phyloP scores from a whole-genome alignment of 2,888 invertebrate species.

The Agrotis exclamationis region DNA sequence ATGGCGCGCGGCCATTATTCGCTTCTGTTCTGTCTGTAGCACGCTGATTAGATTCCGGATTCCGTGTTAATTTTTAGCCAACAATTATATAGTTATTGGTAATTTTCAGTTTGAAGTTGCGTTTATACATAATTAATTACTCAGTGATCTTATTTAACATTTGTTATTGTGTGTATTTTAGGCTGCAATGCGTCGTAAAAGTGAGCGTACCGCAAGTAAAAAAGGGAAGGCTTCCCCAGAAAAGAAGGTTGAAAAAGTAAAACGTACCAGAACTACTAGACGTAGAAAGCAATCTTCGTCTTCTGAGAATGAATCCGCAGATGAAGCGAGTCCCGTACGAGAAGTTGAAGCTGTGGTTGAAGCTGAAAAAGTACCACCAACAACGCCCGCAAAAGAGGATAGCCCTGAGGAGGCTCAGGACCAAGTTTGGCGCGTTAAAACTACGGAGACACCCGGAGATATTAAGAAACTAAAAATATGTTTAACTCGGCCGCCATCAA shows the following conservation, averaged over 20 bases:
- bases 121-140: background rate
- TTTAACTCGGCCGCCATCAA: constrained; percentile 90
- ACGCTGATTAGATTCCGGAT: constrained; percentile 42
- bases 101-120: constrained; percentile 21
- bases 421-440: constrained; percentile 90
- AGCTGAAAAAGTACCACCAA: constrained; percentile 75
- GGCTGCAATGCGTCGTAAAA: constrained; percentile 94
- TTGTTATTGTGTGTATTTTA: constrained; percentile 60
- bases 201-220: constrained; percentile 92
- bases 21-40: constrained; percentile 58
- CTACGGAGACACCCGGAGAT: constrained; percentile 85
- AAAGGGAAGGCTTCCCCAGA: constrained; percentile 93
- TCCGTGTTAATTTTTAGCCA: constrained; percentile 19
- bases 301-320: constrained; percentile 88
- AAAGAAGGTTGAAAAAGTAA: constrained; percentile 90
- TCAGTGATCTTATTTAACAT: background rate
- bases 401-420: constrained; percentile 83
- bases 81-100: constrained; percentile 19
- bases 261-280: constrained; percentile 89
- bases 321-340: constrained; percentile 79
- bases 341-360: constrained; percentile 72
- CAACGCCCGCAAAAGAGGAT: constrained; percentile 78
- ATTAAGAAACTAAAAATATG: constrained; percentile 93
- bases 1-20: constrained; percentile 58
- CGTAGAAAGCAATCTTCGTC: constrained; percentile 91